Percentiles rank a stretch among this genome's conserved stretches.
Conservation (phyloP, 2,113 vertebrate genomes). For the Bujurquina vittata region DNA sequence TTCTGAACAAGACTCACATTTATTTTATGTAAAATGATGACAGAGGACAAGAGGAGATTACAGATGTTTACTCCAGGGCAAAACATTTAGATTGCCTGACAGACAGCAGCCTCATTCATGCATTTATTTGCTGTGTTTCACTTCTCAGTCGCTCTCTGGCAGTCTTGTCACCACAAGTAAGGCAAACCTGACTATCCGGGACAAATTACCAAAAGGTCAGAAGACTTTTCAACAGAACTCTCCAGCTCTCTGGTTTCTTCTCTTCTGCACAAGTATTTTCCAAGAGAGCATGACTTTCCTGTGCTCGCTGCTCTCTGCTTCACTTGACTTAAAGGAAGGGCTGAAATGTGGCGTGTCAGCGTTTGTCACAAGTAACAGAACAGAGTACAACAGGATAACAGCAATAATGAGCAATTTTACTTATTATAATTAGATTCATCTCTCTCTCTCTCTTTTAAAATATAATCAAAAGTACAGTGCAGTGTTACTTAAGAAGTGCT, state of each 20-base stretch:
- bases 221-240: constrained; percentile 41
- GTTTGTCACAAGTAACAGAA: constrained; percentile 29
- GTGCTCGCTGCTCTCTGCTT: constrained; percentile 39
- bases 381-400: not conserved
- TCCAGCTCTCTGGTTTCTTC: constrained; percentile 32
- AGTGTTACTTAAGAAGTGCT: not conserved
- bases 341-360: constrained; percentile 28
- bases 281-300: constrained; percentile 30
- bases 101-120: constrained; percentile 34
- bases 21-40: constrained; percentile 21
- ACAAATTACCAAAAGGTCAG: constrained; percentile 64
- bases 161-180: constrained; percentile 34
- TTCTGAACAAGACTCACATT: constrained; percentile 3
- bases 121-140: constrained; percentile 25
- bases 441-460: fast-evolving
- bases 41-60: constrained; percentile 33
- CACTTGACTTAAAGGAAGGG: constrained; percentile 35
- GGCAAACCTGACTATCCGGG: constrained; percentile 48
- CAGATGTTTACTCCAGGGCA: constrained; percentile 42
- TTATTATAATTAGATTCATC: not conserved
- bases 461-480: not conserved
- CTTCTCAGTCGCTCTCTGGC: constrained; percentile 11
- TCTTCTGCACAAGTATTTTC: constrained; percentile 47
- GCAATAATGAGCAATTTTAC: not conserved
- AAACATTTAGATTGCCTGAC: constrained; percentile 39